A percentile compares a stretch with the other conserved stretches of the same genome.
These are phyloP conservation scores for Prionailurus viverrinus DNA, from an alignment of 2,113 vertebrate species.

Conservation along the genomic window DNA sequence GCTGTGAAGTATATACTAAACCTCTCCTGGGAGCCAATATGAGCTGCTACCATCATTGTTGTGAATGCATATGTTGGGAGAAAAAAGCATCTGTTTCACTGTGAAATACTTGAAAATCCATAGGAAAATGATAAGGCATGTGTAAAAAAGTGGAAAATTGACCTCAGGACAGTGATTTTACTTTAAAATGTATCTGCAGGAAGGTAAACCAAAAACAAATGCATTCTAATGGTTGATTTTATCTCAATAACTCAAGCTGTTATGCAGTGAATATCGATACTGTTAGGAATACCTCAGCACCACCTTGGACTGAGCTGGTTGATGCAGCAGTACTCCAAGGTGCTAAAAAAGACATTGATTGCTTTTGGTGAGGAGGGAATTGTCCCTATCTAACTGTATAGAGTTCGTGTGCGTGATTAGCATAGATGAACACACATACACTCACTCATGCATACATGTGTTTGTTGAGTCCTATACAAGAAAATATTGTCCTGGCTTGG, in stretches of 20 bases:
- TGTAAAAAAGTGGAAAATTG: constrained; percentile 7
- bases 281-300: neutral
- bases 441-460: neutral
- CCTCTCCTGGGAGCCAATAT: neutral
- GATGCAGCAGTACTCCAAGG: neutral
- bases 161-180: neutral
- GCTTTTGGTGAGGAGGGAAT: neutral
- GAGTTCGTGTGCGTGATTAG: neutral
- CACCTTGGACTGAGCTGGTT: neutral
- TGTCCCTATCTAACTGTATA: neutral
- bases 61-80: neutral
- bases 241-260: neutral
- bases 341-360: neutral
- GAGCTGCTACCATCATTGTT: neutral
- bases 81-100: neutral
- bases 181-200: constrained; percentile 15
- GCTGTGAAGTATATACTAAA: neutral
- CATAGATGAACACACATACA: neutral
- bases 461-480: neutral
- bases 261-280: neutral
- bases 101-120: constrained; percentile 13
- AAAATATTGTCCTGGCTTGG: neutral
- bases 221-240: constrained; percentile 19
- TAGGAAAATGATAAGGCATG: neutral
- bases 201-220: constrained; percentile 45